Evolutionary conservation across 1,140 invertebrate species (phyloP).

Genomic region (Globodera rostochiensis): DNA sequence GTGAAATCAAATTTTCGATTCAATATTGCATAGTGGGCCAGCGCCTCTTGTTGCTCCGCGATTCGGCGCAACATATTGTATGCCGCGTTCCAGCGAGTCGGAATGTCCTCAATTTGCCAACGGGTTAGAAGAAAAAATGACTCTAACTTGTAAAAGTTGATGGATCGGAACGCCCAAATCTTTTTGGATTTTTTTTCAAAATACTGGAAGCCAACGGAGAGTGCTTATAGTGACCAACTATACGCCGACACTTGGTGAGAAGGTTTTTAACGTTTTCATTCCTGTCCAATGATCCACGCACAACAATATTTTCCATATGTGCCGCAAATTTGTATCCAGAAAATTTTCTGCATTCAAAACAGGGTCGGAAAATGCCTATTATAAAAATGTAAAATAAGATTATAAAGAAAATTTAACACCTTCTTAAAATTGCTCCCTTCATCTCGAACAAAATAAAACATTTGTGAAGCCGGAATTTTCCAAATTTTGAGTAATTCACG

Average conservation of each 20-base stretch:
- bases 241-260: slow-evolving; percentile 1
- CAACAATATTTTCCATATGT: slow-evolving; percentile 13
- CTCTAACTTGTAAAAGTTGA: neutral
- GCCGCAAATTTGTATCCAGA: slow-evolving; percentile 12
- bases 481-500: slow-evolving; percentile 2
- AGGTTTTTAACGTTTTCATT: slow-evolving; percentile 7
- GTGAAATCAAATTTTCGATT: slow-evolving; percentile 10
- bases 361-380: neutral
- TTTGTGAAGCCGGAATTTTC: neutral
- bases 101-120: neutral
- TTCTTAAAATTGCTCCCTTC: slow-evolving; percentile 8
- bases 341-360: slow-evolving; percentile 3
- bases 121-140: no score
- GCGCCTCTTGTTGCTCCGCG: slow-evolving; percentile 3
- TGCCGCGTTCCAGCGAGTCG: slow-evolving; percentile 1
- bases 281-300: neutral
- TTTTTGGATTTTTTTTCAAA: slow-evolving; percentile 5
- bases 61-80: neutral
- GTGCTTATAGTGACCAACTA: slow-evolving; percentile 3
- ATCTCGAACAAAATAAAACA: neutral
- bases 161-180: neutral
- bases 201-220: slow-evolving; percentile 2
- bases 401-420: neutral
- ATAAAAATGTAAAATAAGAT: neutral
- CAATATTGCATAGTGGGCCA: neutral